These are phyloP conservation scores for Irena cyanogastra DNA, from an alignment of 2,113 vertebrate genomes.

Conservation along the genomic window DNA sequence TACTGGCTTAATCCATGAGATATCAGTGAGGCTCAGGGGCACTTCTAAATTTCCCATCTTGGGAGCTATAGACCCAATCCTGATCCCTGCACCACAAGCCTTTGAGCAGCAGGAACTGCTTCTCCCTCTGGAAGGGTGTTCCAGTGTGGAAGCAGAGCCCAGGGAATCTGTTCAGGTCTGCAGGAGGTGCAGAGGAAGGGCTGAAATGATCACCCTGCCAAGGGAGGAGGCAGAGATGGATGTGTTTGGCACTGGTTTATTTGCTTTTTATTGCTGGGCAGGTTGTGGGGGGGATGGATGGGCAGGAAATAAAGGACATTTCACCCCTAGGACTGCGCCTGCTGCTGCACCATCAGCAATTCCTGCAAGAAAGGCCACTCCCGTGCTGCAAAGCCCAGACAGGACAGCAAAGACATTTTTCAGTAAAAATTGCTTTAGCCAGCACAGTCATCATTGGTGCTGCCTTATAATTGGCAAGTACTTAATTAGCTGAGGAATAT, in stretches of 20 bases:
- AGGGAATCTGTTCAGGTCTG: neutral
- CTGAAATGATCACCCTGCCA: neutral
- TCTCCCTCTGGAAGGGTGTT: neutral
- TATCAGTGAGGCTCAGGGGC: neutral
- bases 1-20: neutral
- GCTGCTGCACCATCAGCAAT: neutral
- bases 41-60: neutral
- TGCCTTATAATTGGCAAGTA: slow-evolving; percentile 10
- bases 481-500: slow-evolving; percentile 38
- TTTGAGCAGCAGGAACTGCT: neutral
- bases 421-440: neutral
- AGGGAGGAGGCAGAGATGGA: neutral
- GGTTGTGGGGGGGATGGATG: neutral
- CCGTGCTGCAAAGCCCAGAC: neutral
- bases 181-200: neutral
- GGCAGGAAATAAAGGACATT: neutral
- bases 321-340: neutral
- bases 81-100: neutral
- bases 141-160: neutral
- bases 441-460: neutral
- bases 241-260: neutral
- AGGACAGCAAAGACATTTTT: neutral
- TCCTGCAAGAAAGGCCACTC: neutral
- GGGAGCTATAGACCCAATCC: rapidly evolving
- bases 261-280: neutral